Evolutionary conservation across 2,888 invertebrate genomes (phyloP), one percentile per base, ranked within the genome.

Genomic region (Sialis lutaria): DNA sequence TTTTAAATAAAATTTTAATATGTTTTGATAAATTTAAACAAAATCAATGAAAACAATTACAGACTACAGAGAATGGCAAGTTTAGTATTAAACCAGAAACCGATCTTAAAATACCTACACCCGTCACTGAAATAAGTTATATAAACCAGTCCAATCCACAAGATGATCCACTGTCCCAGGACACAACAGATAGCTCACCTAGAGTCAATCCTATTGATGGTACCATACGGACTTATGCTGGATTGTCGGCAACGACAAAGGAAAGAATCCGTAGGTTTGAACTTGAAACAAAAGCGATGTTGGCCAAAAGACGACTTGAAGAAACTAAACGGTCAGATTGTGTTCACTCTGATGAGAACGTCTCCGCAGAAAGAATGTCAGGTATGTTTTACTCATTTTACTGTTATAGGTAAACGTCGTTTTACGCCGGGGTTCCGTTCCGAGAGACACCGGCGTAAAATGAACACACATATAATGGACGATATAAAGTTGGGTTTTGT

Each of bases 281-380:
- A 59, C 72, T 81, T 59, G 86, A 86, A 64, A 79, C 84, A 2
- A 75, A 79, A 63, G 77, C 82, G 47, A 76, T 82, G 69, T 63
- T 86, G 63, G 48, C 59, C 68, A 46, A 60, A 49, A 57, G 60
- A 33, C 59, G 62, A 49, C 59, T 61, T n/a, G 59, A 62, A 51
- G 64, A 62, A 63, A 56, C 69, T 56, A 71, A 73, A 58, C 68
- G 22, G 22, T 22, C 22, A 22, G 22, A 22, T 22, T 22, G 22
- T 22, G 22, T 22, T 22, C 22, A 22, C 22, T 22, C 22, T 22
- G 22, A 22, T 22, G 22, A 22, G 22, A 22, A 22, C 4, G 22
- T 22, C 4, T 22, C 22, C 22, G 22, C 4, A 22, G 22, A 22
- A 22, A 22, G 22, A 22, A 22, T 22, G 22, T 22, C 22, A 22